Base-by-base conservation (phyloP, 2,797 vertebrate genomes). In the Potorous gilbertii region DNA sequence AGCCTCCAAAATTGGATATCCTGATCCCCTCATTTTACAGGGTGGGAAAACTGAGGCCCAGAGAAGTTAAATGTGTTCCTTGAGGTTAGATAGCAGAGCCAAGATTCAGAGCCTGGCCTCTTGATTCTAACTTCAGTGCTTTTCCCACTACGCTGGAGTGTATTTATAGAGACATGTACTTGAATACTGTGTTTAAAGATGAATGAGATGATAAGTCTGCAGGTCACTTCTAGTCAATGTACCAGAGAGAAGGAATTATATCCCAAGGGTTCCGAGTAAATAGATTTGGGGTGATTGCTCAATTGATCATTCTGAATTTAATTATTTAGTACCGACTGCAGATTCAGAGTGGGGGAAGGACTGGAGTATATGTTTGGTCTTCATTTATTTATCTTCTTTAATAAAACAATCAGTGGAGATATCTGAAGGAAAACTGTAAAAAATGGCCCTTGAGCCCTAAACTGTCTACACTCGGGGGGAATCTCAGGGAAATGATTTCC, bases 261-360 rank as follows among this genome's bases (percentile, higher is more conserved):
- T 95, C 56, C 90, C 46, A 81, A 66, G 91, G 96, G 54, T 91
- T 66, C 95, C 96, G 91, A 92, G 81, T 94, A 89, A 96, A 66
- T 91, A 90, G 90, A 40, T 91, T 93, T 95, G 46, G 54, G 93
- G 54, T 56, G 28, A 93, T 95, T 94, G 92, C 56, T 97, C 95
- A 93, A 59, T 93, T 94, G 95, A 93, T 96, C 94, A 93, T 95
- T 97, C 91, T 93, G 96, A 97, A 97, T 97, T 97, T 96, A 97
- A 97, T 95, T 95, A 94, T 89, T 29, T 92, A 95, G 57, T 56
- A 52, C 66, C 94, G 94, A 54, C 90, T 96, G 57, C 91, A 97
- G 66, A 91, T 91, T 29, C 93, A 90, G 11, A 74, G 95, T 96
- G 93, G 93, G 92, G 21, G 9, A 24, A 27, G 40, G 90, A 3